Evolutionary conservation across 1,140 invertebrate species (phyloP).

Genomic region (Potamilus streckersoni): DNA sequence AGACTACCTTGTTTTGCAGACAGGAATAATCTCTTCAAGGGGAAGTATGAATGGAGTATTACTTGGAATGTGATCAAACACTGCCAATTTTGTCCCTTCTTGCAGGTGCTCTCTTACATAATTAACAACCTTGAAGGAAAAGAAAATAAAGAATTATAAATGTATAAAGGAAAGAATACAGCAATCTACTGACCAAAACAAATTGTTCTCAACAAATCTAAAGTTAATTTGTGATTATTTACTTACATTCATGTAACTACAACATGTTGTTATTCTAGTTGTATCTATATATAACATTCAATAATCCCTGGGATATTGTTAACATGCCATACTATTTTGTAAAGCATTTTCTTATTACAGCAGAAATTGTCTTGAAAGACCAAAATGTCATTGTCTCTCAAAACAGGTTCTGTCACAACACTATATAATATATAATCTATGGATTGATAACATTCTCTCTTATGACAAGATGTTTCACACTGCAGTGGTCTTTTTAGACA

Average conservation of each 20-base stretch:
- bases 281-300: no score
- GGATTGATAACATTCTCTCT: no score
- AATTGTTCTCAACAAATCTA: not conserved
- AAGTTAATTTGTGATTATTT: not conserved
- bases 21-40: conserved; percentile 52
- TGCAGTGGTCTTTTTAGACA: no score
- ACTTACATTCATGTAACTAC: not conserved
- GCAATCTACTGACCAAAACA: no score
- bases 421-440: no score
- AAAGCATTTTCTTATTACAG: no score
- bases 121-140: conserved; percentile 36
- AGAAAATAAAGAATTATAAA: conserved; percentile 15
- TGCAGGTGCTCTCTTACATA: conserved; percentile 42
- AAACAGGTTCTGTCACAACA: no score
- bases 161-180: not conserved
- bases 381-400: no score
- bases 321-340: no score
- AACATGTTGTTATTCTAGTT: not conserved
- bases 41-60: conserved; percentile 64
- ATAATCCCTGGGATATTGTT: no score
- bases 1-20: conserved; percentile 58
- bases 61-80: conserved; percentile 67
- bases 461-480: no score
- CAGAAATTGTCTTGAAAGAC: no score
- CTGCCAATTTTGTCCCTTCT: conserved; percentile 53